Conservation (phyloP, 2,113 vertebrate species). For the human region GRCh38 chr6:13468001-13468500, state of each 20-base stretch:
- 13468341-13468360: background rate
- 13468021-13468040: background rate
- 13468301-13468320: background rate
- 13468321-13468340: background rate
- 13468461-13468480: background rate
- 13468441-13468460: background rate
- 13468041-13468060: background rate
- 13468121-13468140: background rate
- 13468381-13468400: background rate
- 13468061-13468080: background rate
- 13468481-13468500: background rate
- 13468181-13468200: background rate
- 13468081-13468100: background rate
- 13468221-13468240: background rate
- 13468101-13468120: background rate
- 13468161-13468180: background rate
- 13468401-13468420: background rate
- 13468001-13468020: background rate
- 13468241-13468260: background rate
- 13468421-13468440: background rate
- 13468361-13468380: background rate
- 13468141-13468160: background rate
- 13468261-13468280: background rate
- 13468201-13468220: background rate
- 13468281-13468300: background rate